These are phyloP conservation scores for Panzeria rudis DNA, from an alignment of 2,888 invertebrate genomes.

Conservation along the genomic window DNA sequence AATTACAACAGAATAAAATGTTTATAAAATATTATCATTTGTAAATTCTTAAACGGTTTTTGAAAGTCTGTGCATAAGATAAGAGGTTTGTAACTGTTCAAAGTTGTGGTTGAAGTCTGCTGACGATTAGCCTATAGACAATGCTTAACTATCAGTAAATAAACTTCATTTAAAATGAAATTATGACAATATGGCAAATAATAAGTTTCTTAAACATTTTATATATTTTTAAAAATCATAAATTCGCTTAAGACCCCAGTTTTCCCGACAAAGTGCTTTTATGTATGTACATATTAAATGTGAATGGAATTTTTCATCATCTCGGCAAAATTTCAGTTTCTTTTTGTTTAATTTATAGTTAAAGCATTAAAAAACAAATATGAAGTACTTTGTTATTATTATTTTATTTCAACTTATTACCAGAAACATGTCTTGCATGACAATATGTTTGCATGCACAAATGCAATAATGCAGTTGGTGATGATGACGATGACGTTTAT, in stretches of 20 bases:
- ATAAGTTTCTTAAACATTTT: too few relatives aligned
- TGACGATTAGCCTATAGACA: too few relatives aligned
- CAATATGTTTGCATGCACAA: slow-evolving; percentile 43
- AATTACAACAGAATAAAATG: too few relatives aligned
- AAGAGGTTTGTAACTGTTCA: too few relatives aligned
- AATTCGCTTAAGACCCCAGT: background rate
- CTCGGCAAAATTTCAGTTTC: slow-evolving; percentile 3
- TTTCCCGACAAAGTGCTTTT: background rate
- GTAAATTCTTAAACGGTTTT: too few relatives aligned
- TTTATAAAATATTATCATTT: too few relatives aligned
- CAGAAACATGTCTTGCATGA: slow-evolving; percentile 61
- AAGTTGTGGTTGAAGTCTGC: too few relatives aligned
- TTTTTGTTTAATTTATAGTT: slow-evolving; percentile 14
- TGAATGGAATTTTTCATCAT: slow-evolving; percentile 29
- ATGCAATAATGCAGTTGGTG: slow-evolving; percentile 3
- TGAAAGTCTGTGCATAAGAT: too few relatives aligned
- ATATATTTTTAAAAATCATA: too few relatives aligned
- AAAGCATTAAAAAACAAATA: background rate
- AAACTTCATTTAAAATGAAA: too few relatives aligned
- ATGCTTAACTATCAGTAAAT: too few relatives aligned
- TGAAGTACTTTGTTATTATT: background rate
- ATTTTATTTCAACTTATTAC: slow-evolving; percentile 31
- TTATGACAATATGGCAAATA: too few relatives aligned
- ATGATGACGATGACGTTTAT: slow-evolving; percentile 47
- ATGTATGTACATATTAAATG: slow-evolving; percentile 24